A percentile compares a stretch with the other conserved stretches of the same genome.
Evolutionary conservation across 1,140 invertebrate species (phyloP).

Genomic region (Drosophila suzukii): DNA sequence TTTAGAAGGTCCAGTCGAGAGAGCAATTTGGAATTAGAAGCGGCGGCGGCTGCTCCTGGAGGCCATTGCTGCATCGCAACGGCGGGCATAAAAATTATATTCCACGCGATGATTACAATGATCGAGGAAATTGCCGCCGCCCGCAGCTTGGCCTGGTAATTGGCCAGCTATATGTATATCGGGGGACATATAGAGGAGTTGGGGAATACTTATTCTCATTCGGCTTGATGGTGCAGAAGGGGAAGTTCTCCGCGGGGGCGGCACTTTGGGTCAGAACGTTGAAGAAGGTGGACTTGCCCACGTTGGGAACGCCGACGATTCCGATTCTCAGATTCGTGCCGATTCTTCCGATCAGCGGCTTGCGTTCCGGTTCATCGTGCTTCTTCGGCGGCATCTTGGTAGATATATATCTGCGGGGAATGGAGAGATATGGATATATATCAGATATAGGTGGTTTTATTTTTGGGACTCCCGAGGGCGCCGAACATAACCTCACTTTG

Average conservation of each 20-base stretch:
- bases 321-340: slow-evolving; percentile 99
- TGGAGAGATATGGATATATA: slow-evolving; percentile 1
- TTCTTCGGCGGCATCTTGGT: slow-evolving; percentile 96
- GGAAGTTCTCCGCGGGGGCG: slow-evolving; percentile 98
- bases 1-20: slow-evolving; percentile 45
- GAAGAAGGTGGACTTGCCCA: slow-evolving; percentile 99
- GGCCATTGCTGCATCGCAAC: slow-evolving; percentile 29
- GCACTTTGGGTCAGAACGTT: slow-evolving; percentile 99
- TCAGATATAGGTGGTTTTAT: slow-evolving; percentile 26
- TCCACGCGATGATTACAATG: slow-evolving; percentile 51
- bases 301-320: slow-evolving; percentile 96
- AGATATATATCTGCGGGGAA: neutral
- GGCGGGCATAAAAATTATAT: slow-evolving; percentile 53
- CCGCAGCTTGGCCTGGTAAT: slow-evolving; percentile 19
- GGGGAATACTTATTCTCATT: slow-evolving; percentile 99
- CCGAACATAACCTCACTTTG: slow-evolving; percentile 42
- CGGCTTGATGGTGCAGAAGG: slow-evolving; percentile 99
- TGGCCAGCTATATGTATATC: slow-evolving; percentile 11
- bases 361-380: slow-evolving; percentile 93
- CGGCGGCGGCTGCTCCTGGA: slow-evolving; percentile 38
- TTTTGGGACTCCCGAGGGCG: slow-evolving; percentile 18
- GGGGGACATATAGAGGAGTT: slow-evolving; percentile 53
- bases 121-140: slow-evolving; percentile 52
- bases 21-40: slow-evolving; percentile 61
- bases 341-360: slow-evolving; percentile 97